Evolutionary conservation across 2,888 invertebrate genomes (phyloP), one percentile per base, ranked within the genome.

Genomic region (Oscheius sp.): DNA sequence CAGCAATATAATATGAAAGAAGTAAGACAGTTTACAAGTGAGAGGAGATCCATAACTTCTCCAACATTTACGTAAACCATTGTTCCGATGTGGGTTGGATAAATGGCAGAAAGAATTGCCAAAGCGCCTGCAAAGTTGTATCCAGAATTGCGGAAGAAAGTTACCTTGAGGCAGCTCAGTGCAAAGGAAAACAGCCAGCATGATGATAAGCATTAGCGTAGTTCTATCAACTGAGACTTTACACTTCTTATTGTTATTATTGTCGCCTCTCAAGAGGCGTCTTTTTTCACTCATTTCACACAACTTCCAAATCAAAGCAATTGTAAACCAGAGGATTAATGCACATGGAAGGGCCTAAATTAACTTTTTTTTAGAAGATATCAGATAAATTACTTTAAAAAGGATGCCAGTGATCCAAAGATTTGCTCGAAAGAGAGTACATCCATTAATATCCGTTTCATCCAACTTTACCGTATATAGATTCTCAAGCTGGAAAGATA

Each of bases 371-470:
- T 4, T 50, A 17, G 25, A 29, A 33, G 29, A 55, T 3, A 34
- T 48, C 12, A 31, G n/a, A 29, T 17, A 55, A 20, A 10, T 29
- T 37, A 82, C 84, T 74, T 85, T 85, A 72, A 86, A 86, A 50
- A 84, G 73, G 50, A 84, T 76, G 10, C 85, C 85, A 10, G 82
- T 86, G 33, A 84, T 70, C 86, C 86, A 86, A 6, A 86, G 72
- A 70, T 84, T 86, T 27, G 82, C 67, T 42, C 82, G 79, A 70
- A 84, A 86, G 25, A 84, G 57, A 6, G 76, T 72, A 50, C 86
- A 86, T 1, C 80, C 81, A 46, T 80, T 75, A 31, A 74, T 74
- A 20, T 71, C 71, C 1, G 70, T 72, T 23, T 78, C 78, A 27
- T 78, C 78, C 31, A 78, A 45, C 48, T 68, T 58, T 3, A 78